Percentiles rank a stretch among this genome's conserved stretches.
Conservation (phyloP, 2,113 vertebrate genomes). For the Syngnathoides biaculeatus region DNA sequence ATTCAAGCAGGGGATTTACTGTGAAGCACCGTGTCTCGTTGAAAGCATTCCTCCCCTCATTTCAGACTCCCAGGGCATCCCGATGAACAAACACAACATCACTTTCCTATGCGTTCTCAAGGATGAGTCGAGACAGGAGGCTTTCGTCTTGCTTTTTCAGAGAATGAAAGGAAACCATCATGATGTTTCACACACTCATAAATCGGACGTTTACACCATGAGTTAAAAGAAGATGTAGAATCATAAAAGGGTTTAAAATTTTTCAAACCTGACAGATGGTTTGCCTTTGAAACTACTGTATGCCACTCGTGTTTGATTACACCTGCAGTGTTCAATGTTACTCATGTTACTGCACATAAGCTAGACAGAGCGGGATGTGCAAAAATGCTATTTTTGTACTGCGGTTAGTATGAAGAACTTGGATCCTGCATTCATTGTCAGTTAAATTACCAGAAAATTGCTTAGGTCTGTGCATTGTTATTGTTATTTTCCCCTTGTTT, state of each 20-base stretch:
- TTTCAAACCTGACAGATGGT: neutral
- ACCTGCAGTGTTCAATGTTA: neutral
- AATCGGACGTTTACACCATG: constrained; percentile 1
- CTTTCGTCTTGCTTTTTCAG: constrained; percentile 9
- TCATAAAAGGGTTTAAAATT: neutral
- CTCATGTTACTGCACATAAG: no score
- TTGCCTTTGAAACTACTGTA: neutral
- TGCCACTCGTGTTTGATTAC: neutral
- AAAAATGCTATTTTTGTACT: no score
- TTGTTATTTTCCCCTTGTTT: no score
- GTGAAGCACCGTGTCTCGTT: constrained; percentile 35
- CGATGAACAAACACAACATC: constrained; percentile 45
- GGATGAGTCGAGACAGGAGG: constrained; percentile 26
- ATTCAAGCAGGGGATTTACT: constrained; percentile 50
- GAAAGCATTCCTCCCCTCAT: constrained; percentile 46
- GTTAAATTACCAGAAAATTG: no score
- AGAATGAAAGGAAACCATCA: constrained; percentile 1
- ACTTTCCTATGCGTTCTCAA: constrained; percentile 29
- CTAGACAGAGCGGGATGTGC: no score
- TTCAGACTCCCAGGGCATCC: constrained; percentile 43
- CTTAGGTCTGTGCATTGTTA: no score
- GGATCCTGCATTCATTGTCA: no score
- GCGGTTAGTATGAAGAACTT: no score
- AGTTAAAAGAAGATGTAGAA: neutral
- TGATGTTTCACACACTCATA: constrained; percentile 4